Evolutionary conservation across 2,888 invertebrate species (phyloP), one percentile per base, ranked within the genome.

Genomic region (Amiota minor): DNA sequence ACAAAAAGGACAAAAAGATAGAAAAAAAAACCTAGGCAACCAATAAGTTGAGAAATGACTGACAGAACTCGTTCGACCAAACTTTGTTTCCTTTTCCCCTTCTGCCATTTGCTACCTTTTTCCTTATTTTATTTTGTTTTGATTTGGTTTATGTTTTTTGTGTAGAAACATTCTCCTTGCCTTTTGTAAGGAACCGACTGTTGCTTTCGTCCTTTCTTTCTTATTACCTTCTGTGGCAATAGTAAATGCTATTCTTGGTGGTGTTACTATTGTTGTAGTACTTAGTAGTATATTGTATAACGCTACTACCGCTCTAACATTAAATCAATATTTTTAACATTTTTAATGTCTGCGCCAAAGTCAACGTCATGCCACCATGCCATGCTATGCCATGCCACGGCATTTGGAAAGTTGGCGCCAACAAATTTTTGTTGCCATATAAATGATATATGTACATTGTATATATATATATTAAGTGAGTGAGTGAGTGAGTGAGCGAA

Each of bases 271-370:
- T 53, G 35, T 35, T 0, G n/a, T 53, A 10, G 9, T 23, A 23
- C 23, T 23, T 23, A 23, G 3, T 23, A 3, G 23, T 23, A 23
- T 23, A 3, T 23, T 23, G 3, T 23, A 23, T 2, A 35, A 35
- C 2, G 35, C 35, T 35, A 35, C 35, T 35, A 8, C 35, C 35
- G 35, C 6, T 18, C 65, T 18, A 62, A 65, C 65, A 65, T 47
- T 16, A 78, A 81, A 83, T 83, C 83, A 84, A 83, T 83, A 84
- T 83, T 83, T 83, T 81, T 81, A 83, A 84, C 83, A 83, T 84
- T 65, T 83, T 83, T 83, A 83, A 83, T 83, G 84, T 83, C 83
- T 83, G 84, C 81, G 81, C 79, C 84, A 84, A 65, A 65, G 65
- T 65, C 35, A 20, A 79, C 83, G 35, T 35, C 35, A 35, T 35